Evolutionary conservation across 2,888 invertebrate species (phyloP).

Genomic region (Lasiommata megera): DNA sequence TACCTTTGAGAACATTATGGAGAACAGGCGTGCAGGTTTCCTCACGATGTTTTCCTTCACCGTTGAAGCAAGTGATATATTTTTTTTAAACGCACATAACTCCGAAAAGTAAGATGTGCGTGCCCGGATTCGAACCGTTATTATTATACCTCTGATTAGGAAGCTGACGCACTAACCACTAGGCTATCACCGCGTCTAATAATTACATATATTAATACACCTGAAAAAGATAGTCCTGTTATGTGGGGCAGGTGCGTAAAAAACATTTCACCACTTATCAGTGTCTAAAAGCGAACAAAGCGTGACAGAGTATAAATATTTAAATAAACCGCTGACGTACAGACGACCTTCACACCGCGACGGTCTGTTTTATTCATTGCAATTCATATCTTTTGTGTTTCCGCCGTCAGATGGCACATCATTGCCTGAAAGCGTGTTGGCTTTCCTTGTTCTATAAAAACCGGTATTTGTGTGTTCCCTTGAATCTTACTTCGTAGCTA

Average conservation of each 20-base stretch:
- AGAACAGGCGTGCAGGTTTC: too few relatives aligned
- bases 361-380: slow-evolving; percentile 19
- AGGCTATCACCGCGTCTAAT: too few relatives aligned
- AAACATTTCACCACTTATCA: slow-evolving; percentile 8
- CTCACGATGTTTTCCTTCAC: too few relatives aligned
- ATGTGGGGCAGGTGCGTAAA: background rate
- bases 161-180: too few relatives aligned
- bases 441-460: background rate
- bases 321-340: slow-evolving; percentile 10
- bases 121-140: too few relatives aligned
- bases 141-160: too few relatives aligned
- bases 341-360: slow-evolving; percentile 11
- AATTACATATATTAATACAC: too few relatives aligned
- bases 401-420: slow-evolving; percentile 18
- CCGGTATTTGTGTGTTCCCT: background rate
- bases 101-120: too few relatives aligned
- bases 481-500: background rate
- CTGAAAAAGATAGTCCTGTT: too few relatives aligned
- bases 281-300: slow-evolving; percentile 5
- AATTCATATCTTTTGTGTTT: slow-evolving; percentile 23
- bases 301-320: slow-evolving; percentile 3
- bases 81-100: too few relatives aligned
- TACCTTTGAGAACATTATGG: too few relatives aligned
- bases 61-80: too few relatives aligned
- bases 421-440: slow-evolving; percentile 12